phyloP scores from a whole-genome alignment of 2,113 vertebrate species.

The Psammodynastes pulverulentus region DNA sequence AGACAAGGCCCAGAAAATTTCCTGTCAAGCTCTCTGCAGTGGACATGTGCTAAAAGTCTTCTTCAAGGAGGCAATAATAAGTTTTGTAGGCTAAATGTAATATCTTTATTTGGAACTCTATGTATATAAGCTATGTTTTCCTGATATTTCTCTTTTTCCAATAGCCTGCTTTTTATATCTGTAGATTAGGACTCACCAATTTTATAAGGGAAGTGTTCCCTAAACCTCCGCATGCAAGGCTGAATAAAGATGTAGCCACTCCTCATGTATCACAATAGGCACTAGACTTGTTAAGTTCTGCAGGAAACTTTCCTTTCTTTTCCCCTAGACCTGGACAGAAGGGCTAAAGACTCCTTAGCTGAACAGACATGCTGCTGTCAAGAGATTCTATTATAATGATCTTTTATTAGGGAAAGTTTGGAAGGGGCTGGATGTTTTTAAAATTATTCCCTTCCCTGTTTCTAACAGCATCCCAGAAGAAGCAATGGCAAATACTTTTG shows the following conservation, averaged over 20 bases:
- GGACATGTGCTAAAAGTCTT: not conserved
- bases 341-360: not conserved
- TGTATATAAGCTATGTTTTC: not conserved
- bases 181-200: not conserved
- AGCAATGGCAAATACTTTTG: not conserved
- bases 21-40: not conserved
- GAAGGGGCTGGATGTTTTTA: not conserved
- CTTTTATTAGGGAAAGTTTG: not conserved
- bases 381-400: not conserved
- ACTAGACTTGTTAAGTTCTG: not conserved
- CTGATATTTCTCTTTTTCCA: not conserved
- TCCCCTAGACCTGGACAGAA: not conserved
- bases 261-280: not conserved
- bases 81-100: not conserved
- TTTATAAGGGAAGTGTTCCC: not conserved
- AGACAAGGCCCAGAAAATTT: not conserved
- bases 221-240: not conserved
- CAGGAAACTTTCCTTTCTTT: not conserved
- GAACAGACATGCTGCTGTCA: not conserved
- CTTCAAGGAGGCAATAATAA: not conserved
- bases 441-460: not conserved
- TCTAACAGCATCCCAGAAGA: not conserved
- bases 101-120: not conserved
- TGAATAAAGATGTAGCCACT: not conserved
- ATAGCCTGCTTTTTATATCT: not conserved